Conservation (phyloP, 2,113 vertebrate species). For the Petrocephalus microphthalmus region DNA sequence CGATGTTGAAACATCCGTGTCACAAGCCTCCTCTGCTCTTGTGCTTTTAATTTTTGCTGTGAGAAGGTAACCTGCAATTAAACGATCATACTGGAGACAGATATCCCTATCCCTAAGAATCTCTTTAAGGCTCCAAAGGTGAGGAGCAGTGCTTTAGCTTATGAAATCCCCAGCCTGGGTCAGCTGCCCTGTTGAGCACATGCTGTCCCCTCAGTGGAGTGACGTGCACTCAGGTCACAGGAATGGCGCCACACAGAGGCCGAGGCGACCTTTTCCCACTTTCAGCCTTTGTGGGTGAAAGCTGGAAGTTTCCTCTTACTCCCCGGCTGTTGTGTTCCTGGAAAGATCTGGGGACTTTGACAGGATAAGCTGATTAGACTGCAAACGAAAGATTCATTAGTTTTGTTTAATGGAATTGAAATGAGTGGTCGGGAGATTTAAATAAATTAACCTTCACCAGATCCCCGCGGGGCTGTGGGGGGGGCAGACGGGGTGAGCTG, state of each 20-base stretch:
- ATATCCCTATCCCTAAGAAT: neutral
- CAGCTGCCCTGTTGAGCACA: neutral
- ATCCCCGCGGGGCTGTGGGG: constrained; percentile 41
- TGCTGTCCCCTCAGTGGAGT: neutral
- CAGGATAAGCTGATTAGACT: constrained; percentile 55
- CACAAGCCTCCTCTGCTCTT: neutral
- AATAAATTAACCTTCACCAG: constrained; percentile 68
- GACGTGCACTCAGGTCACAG: neutral
- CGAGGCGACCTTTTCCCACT: constrained; percentile 45
- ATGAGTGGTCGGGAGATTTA: constrained; percentile 62
- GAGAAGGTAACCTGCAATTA: neutral
- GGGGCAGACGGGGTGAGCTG: constrained; percentile 45
- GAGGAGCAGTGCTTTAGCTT: neutral
- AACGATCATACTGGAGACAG: neutral
- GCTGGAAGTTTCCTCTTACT: constrained; percentile 20
- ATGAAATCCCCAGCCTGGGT: neutral
- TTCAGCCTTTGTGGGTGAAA: constrained; percentile 26
- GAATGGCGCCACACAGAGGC: neutral
- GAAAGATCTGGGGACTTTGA: constrained; percentile 54
- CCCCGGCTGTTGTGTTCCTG: constrained; percentile 30
- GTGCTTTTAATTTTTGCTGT: neutral
- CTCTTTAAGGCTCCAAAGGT: neutral
- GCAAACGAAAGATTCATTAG: constrained; percentile 65
- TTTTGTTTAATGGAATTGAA: constrained; percentile 62
- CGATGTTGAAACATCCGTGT: neutral